Evolutionary conservation across 2,888 invertebrate species (phyloP).

Genomic region (Schizaphis graminum): DNA sequence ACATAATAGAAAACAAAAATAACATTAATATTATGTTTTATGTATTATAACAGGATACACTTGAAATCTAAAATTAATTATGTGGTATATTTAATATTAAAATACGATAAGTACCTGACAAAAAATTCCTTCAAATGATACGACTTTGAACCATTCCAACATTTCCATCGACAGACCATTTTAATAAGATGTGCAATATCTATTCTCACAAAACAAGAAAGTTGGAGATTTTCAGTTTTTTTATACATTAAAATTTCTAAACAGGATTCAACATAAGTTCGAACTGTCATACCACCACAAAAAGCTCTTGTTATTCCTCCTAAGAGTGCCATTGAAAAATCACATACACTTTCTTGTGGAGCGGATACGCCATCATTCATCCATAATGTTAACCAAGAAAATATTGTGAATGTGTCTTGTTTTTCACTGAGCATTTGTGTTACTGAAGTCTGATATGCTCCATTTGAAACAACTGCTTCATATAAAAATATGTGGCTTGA

Average conservation of each 20-base stretch:
- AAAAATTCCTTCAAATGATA: not conserved
- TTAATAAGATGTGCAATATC: slow-evolving; percentile 7
- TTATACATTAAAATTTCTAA: not conserved
- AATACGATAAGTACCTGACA: slow-evolving; percentile 1
- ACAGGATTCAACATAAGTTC: not conserved
- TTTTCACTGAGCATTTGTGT: slow-evolving; percentile 10
- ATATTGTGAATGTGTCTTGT: slow-evolving; percentile 10
- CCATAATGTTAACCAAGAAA: slow-evolving; percentile 4
- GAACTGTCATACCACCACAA: not conserved
- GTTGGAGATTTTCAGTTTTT: not conserved
- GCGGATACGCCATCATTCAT: not conserved
- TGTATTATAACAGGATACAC: too few relatives aligned
- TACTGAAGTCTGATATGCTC: not conserved
- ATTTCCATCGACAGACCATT: slow-evolving; percentile 9
- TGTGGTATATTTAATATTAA: not conserved
- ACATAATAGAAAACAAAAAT: too few relatives aligned
- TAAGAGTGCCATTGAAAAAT: slow-evolving; percentile 1
- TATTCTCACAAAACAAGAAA: not conserved
- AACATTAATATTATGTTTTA: too few relatives aligned
- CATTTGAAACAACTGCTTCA: not conserved
- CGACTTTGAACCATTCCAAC: not conserved
- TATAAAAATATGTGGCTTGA: slow-evolving; percentile 20
- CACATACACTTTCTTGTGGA: slow-evolving; percentile 15
- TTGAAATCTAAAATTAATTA: too few relatives aligned
- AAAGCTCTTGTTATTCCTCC: not conserved